Evolutionary conservation across 2,113 vertebrate genomes (phyloP).

Genomic region (Hippocampus barbouri): DNA sequence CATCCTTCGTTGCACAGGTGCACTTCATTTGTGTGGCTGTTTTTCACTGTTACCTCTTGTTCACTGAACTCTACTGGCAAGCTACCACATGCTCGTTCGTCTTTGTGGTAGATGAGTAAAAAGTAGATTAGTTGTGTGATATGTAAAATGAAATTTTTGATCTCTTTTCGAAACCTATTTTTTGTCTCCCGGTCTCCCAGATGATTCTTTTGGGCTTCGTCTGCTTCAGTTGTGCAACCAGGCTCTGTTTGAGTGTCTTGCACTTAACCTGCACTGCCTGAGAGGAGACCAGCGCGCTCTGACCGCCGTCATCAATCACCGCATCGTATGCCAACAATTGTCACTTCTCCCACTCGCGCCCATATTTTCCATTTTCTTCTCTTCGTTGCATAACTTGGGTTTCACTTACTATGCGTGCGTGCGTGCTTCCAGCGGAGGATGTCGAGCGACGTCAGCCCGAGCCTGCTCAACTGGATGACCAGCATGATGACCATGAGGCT

Average conservation of each 20-base stretch:
- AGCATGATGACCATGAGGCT: conserved; percentile 91
- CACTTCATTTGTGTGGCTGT: neutral
- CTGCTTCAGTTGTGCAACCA: conserved; percentile 87
- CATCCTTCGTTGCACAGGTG: conserved; percentile 83
- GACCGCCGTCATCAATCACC: conserved; percentile 84
- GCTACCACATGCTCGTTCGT: neutral
- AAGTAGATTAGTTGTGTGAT: neutral
- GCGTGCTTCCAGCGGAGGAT: conserved; percentile 76
- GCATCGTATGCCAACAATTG: conserved; percentile 76
- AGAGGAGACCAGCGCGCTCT: conserved; percentile 84
- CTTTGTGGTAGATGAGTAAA: neutral
- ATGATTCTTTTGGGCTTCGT: conserved; percentile 80
- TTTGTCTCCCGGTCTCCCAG: conserved; percentile 46
- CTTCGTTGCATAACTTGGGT: neutral
- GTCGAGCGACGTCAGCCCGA: conserved; percentile 86
- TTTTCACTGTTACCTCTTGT: neutral
- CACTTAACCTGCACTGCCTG: conserved; percentile 85
- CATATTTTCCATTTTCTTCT: neutral
- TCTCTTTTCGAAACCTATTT: neutral
- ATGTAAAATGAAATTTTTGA: too few species aligned
- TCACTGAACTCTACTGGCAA: neutral
- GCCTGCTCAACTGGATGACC: conserved; percentile 89
- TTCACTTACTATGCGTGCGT: neutral
- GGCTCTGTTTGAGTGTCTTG: conserved; percentile 86
- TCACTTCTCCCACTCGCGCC: neutral